Conservation (phyloP, 1,140 invertebrate species). For the Drosophila melanogaster region DNA sequence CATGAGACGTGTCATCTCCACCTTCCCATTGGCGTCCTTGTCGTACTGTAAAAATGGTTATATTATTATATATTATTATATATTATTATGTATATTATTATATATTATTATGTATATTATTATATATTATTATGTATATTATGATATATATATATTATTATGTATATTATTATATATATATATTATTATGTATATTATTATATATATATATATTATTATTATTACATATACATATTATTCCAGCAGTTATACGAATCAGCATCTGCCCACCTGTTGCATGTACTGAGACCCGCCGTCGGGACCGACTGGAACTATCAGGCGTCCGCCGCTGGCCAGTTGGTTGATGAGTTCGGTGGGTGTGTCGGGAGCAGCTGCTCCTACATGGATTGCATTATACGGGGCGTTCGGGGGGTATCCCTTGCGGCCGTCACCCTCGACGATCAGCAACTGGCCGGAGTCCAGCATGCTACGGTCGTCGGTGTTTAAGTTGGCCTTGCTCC, state of each 20-base stretch:
- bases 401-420: slow-evolving; percentile 89
- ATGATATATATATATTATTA: no score
- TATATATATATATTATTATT: no score
- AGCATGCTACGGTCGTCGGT: slow-evolving; percentile 90
- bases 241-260: background rate
- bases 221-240: no score
- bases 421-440: slow-evolving; percentile 94
- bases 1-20: slow-evolving; percentile 93
- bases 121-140: no score
- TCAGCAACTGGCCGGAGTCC: slow-evolving; percentile 87
- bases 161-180: no score
- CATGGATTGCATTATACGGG: slow-evolving; percentile 89
- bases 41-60: slow-evolving; percentile 92
- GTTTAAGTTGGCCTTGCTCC: slow-evolving; percentile 91
- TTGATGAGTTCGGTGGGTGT: slow-evolving; percentile 90
- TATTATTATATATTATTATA: no score
- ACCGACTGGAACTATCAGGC: slow-evolving; percentile 96
- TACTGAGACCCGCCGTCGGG: slow-evolving; percentile 92
- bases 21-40: slow-evolving; percentile 92
- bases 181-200: no score
- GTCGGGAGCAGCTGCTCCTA: slow-evolving; percentile 94
- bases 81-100: no score
- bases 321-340: slow-evolving; percentile 91
- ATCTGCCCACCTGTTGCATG: slow-evolving; percentile 87
- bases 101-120: no score